A percentile compares a stretch with the other conserved stretches of the same genome.
Evolutionary conservation across 2,888 invertebrate species (phyloP).

Genomic region (Synanthedon vespiformis): DNA sequence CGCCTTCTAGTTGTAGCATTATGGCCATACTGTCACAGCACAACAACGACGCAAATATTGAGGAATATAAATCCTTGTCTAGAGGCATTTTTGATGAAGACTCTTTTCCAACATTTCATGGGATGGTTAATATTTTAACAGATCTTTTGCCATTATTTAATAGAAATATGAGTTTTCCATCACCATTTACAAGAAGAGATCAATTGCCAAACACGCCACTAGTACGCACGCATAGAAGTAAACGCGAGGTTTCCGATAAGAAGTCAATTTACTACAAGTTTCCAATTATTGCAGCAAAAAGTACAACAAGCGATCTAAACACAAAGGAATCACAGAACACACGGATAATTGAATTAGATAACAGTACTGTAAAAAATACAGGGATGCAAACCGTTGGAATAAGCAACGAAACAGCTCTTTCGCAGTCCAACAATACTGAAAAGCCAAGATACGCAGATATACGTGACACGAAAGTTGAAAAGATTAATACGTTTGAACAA

Average conservation of each 20-base stretch:
- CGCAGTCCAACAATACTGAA: too few relatives aligned
- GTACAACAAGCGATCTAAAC: too few relatives aligned
- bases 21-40: constrained; percentile 41
- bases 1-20: constrained; percentile 24
- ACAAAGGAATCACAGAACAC: too few relatives aligned
- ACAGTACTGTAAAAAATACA: too few relatives aligned
- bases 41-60: constrained; percentile 39
- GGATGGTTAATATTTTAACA: not conserved
- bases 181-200: constrained; percentile 6
- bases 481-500: not conserved
- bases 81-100: constrained; percentile 1
- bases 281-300: too few relatives aligned
- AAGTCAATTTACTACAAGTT: too few relatives aligned
- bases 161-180: not conserved
- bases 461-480: not conserved
- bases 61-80: constrained; percentile 32
- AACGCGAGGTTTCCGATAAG: constrained; percentile 19
- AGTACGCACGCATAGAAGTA: constrained; percentile 28
- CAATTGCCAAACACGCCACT: constrained; percentile 9
- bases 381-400: too few relatives aligned
- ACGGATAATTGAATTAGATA: too few relatives aligned
- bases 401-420: too few relatives aligned
- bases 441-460: too few relatives aligned
- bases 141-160: not conserved
- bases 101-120: not conserved